A percentile compares a stretch with the other conserved stretches of the same genome.
phyloP scores from a whole-genome alignment of 2,797 vertebrate species.

The Tympanoctomys barrerae region DNA sequence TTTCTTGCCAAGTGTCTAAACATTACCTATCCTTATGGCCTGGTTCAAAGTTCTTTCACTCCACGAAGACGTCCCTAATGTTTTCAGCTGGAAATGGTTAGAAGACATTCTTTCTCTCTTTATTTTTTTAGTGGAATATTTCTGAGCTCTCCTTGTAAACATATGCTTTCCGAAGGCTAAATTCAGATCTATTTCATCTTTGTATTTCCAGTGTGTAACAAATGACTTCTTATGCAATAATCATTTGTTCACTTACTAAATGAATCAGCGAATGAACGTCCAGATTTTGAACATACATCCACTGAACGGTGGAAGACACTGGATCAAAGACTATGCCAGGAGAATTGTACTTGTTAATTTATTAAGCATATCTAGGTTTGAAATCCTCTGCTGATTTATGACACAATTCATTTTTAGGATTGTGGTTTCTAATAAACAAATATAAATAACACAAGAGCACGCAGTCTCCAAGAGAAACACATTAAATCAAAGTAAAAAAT shows the following conservation, averaged over 20 bases:
- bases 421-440: slow-evolving; percentile 53
- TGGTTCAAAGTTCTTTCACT: slow-evolving; percentile 55
- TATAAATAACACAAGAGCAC: slow-evolving; percentile 14
- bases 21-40: slow-evolving; percentile 38
- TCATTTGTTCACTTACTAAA: neutral
- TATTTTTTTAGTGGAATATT: neutral
- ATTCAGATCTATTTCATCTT: slow-evolving; percentile 9
- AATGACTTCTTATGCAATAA: neutral
- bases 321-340: neutral
- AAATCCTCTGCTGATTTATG: slow-evolving; percentile 11
- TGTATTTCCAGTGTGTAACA: neutral
- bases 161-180: neutral
- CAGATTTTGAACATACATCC: neutral
- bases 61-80: slow-evolving; percentile 5
- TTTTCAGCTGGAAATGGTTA: neutral
- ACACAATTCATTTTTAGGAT: slow-evolving; percentile 36
- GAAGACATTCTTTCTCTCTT: neutral
- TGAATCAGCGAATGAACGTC: slow-evolving; percentile 21
- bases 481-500: slow-evolving; percentile 20
- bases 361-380: slow-evolving; percentile 3
- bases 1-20: slow-evolving; percentile 68
- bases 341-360: slow-evolving; percentile 46
- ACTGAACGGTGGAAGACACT: neutral
- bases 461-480: neutral
- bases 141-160: neutral